A percentile compares a stretch with the other conserved stretches of the same genome.
phyloP scores from a whole-genome alignment of 2,113 vertebrate genomes.

The Enhydra lutris region DNA sequence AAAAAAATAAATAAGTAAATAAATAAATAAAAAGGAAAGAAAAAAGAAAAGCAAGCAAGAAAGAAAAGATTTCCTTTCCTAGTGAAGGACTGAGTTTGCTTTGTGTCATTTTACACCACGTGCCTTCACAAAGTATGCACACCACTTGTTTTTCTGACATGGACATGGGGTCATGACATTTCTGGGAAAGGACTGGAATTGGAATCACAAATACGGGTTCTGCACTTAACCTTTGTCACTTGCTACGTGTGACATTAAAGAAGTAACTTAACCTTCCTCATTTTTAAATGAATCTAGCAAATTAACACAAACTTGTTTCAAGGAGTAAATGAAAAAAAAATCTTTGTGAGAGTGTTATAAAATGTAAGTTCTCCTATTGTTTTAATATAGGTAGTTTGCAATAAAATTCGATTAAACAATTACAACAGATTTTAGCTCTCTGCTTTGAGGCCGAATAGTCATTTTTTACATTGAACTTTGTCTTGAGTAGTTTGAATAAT shows the following conservation, averaged over 20 bases:
- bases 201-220: background rate
- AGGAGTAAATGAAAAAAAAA: background rate
- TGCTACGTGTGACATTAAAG: background rate
- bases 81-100: background rate
- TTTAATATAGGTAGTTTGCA: background rate
- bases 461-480: background rate
- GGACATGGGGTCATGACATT: background rate
- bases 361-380: background rate
- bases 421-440: background rate
- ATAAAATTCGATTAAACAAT: background rate
- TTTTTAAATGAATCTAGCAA: background rate
- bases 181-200: background rate
- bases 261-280: background rate
- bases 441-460: background rate
- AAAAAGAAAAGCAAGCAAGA: background rate
- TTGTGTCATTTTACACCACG: background rate
- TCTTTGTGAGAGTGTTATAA: background rate
- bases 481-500: background rate
- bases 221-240: background rate
- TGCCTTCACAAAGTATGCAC: background rate
- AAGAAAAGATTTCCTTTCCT: background rate
- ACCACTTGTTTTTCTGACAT: background rate
- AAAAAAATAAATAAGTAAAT: no score
- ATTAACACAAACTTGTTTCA: background rate
- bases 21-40: background rate